phyloP scores from a whole-genome alignment of 2,797 vertebrate species.

The Spatula clypeata region DNA sequence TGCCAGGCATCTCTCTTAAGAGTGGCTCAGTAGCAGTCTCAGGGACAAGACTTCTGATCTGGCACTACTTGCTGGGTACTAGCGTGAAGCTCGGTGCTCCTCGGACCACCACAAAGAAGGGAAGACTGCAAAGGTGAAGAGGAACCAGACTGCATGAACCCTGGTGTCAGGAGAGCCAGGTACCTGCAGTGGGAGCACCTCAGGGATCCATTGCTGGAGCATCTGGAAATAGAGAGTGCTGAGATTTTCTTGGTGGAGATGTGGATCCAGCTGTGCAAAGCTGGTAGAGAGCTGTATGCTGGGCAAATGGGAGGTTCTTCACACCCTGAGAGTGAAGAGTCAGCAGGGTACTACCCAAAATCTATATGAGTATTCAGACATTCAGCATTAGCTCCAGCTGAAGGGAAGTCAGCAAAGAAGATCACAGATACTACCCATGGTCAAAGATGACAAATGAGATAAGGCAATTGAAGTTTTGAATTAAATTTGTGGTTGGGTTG shows the following conservation, averaged over 20 bases:
- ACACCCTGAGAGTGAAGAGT: background rate
- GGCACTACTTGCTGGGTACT: background rate
- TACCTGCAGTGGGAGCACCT: background rate
- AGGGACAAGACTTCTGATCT: background rate
- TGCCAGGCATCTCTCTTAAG: background rate
- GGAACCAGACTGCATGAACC: background rate
- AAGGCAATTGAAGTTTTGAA: background rate
- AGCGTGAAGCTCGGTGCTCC: rapidly evolving
- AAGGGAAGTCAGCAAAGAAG: background rate
- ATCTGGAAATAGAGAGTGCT: background rate
- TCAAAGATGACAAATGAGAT: background rate
- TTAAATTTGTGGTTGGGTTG: background rate
- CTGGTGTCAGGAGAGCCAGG: background rate
- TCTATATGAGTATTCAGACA: background rate
- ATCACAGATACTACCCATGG: background rate
- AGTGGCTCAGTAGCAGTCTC: background rate
- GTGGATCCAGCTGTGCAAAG: background rate
- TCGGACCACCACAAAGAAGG: background rate
- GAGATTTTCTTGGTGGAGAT: background rate
- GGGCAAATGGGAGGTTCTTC: background rate
- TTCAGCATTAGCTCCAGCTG: background rate
- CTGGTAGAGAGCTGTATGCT: background rate
- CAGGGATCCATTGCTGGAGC: background rate
- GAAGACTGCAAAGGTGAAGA: background rate
- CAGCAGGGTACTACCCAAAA: background rate